These are phyloP conservation scores for Nephila pilipes DNA, from an alignment of 1,140 invertebrate species.

Conservation along the genomic window DNA sequence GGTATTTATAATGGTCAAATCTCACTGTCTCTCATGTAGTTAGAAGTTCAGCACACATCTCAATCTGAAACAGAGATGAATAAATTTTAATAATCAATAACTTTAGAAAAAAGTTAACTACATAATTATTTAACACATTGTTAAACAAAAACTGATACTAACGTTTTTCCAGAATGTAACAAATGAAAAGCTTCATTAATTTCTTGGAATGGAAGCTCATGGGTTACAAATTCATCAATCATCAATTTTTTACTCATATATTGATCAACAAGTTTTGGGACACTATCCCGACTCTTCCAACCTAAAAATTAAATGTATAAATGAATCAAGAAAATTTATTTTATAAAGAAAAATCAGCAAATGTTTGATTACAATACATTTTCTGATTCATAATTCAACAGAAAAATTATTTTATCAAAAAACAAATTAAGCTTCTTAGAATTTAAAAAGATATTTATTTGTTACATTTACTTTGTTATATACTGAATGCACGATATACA, in stretches of 20 bases:
- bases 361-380: background rate
- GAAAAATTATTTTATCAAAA: background rate
- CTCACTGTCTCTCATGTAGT: background rate
- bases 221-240: constrained; percentile 97
- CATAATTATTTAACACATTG: background rate
- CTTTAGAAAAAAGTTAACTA: too few species aligned
- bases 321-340: too few species aligned
- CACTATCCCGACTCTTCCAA: constrained; percentile 93
- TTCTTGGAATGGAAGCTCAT: constrained; percentile 88
- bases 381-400: background rate
- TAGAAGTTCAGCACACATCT: constrained; percentile 5
- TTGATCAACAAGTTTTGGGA: constrained; percentile 96
- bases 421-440: too few species aligned
- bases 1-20: background rate
- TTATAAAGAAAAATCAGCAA: too few species aligned
- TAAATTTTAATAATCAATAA: background rate
- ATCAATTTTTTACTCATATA: constrained; percentile 92
- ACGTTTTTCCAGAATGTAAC: constrained; percentile 80
- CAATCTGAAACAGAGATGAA: background rate
- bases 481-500: too few species aligned
- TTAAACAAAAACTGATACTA: constrained; percentile 20
- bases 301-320: too few species aligned
- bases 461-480: too few species aligned
- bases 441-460: too few species aligned
- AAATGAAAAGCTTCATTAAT: constrained; percentile 97